Base-by-base conservation (phyloP, 2,888 invertebrate species). In the Brassicogethes aeneus region DNA sequence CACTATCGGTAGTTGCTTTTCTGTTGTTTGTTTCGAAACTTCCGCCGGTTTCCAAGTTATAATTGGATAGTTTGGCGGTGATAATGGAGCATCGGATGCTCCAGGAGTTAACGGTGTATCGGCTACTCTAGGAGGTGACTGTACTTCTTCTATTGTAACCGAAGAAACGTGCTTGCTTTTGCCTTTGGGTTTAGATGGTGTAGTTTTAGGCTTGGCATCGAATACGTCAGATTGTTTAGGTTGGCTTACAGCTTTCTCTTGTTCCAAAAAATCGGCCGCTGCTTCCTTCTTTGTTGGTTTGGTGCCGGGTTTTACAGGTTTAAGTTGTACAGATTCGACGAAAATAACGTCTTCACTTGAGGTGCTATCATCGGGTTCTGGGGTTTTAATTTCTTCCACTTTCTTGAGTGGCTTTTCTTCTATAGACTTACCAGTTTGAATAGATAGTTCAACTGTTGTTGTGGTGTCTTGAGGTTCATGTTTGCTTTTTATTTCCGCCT, bases 81-180 rank as follows among this genome's bases (percentile, higher is more conserved):
- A 63, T n/a, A 58, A 40, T 3, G 55, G 60, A 47, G 37, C 59
- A 51, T 40, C 47, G 42, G 72, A 71, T 1, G 70, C 65, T 2
- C 66, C 65, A 2, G 73, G 73, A n/a, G 71, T 72, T 34, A 73
- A 57, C 10, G 72, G 73, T 23, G 70, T 66, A 42, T 70, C 69
- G 2, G 68, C 57, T 31, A 69, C 59, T 48, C 70, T 68, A 0
- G 63, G 65, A 3, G 73, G 70, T 1, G 71, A 69, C 35, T 68
- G 57, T 0, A 73, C 68, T 56, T 75, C 73, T 57, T 74, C 74
- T 39, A 75, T 74, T 38, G 71, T 73, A 2, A 74, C 72, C 2
- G 72, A 65, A 2, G 71, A 65, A 0, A 67, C 68, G 29, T 71
- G 68, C 50, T 65, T 67, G 12, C 56, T 51, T 45, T 65, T 66